Conservation (phyloP, 2,888 invertebrate genomes). For the Orthosia cruda region DNA sequence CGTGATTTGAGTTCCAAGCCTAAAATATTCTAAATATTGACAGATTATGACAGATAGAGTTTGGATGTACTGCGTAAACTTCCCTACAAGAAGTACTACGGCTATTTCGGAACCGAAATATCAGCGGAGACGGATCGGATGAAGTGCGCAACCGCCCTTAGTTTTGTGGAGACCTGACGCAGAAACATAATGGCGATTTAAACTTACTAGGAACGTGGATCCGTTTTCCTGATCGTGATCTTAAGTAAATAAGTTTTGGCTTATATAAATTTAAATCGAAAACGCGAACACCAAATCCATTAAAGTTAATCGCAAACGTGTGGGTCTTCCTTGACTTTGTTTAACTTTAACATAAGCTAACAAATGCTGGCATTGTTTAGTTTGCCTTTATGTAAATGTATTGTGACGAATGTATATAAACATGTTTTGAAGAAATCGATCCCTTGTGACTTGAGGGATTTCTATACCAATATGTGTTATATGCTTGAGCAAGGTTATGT, state of each 20-base stretch:
- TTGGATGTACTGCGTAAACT: too few species aligned
- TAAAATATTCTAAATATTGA: too few species aligned
- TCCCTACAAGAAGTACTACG: too few species aligned
- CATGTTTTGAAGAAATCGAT: slow-evolving; percentile 60
- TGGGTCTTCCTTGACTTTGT: slow-evolving; percentile 60
- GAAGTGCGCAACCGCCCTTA: too few species aligned
- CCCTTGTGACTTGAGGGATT: slow-evolving; percentile 59
- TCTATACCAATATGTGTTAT: slow-evolving; percentile 37
- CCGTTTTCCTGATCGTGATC: too few species aligned
- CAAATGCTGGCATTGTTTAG: slow-evolving; percentile 60
- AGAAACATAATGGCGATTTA: background rate
- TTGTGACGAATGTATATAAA: slow-evolving; percentile 53
- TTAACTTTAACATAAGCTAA: slow-evolving; percentile 56
- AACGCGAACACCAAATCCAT: slow-evolving; percentile 35
- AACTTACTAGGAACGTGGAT: background rate
- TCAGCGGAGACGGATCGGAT: too few species aligned
- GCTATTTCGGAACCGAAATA: too few species aligned
- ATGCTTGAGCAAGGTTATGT: slow-evolving; percentile 40
- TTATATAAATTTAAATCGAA: slow-evolving; percentile 27
- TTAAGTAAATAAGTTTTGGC: slow-evolving; percentile 13
- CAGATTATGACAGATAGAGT: too few species aligned
- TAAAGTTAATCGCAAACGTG: slow-evolving; percentile 35
- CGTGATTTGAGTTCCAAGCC: too few species aligned
- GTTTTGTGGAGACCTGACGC: background rate
- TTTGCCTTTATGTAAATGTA: slow-evolving; percentile 60